A percentile compares a stretch with the other conserved stretches of the same genome.
phyloP scores from a whole-genome alignment of 2,113 vertebrate species.

The Hydrolagus affinis region DNA sequence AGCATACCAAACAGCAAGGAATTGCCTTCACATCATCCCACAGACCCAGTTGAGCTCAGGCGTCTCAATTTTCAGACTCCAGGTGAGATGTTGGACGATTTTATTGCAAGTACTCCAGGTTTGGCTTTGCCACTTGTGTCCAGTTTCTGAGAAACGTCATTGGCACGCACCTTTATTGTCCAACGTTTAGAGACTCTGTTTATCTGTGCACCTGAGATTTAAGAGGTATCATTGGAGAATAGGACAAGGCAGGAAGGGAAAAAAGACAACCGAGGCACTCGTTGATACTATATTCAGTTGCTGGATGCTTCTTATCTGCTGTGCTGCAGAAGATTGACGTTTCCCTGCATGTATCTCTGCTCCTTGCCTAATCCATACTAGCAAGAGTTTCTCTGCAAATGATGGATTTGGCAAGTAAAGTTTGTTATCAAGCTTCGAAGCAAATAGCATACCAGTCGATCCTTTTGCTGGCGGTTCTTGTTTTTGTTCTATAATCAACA shows the following conservation, averaged over 20 bases:
- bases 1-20: slow-evolving; percentile 94
- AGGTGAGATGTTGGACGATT: slow-evolving; percentile 56
- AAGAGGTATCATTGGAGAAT: neutral
- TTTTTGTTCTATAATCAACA: neutral
- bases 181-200: neutral
- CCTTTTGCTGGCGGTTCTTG: neutral
- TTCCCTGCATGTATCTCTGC: too few relatives aligned
- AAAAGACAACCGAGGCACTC: too few relatives aligned
- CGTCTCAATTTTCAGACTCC: slow-evolving; percentile 97
- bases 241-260: neutral
- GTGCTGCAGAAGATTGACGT: neutral
- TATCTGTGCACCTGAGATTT: neutral
- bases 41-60: slow-evolving; percentile 89
- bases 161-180: too few relatives aligned
- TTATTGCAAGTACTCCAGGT: neutral
- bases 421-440: neutral
- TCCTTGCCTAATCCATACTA: neutral
- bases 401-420: neutral
- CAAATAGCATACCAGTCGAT: neutral
- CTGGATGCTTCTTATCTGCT: neutral
- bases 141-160: neutral
- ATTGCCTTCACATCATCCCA: slow-evolving; percentile 84
- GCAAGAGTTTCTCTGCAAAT: neutral
- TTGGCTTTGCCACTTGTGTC: neutral
- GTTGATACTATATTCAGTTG: neutral